Evolutionary conservation across 2,797 vertebrate species (phyloP).

Genomic region (Scolopax bukidnonensis): DNA sequence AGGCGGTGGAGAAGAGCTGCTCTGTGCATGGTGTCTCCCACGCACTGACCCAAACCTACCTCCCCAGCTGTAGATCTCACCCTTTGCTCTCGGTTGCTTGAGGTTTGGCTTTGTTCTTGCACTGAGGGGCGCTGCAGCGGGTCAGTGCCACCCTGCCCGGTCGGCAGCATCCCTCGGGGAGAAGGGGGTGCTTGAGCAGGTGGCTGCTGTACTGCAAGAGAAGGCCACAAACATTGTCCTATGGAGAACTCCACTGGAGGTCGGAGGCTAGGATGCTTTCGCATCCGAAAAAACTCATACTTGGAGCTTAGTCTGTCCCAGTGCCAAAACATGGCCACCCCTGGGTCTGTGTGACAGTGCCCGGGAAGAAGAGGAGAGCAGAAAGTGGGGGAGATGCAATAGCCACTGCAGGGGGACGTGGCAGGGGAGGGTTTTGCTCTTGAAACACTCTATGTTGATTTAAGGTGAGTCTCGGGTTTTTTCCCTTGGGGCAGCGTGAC

Average conservation of each 20-base stretch:
- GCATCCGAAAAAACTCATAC: not conserved
- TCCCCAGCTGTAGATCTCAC: not conserved
- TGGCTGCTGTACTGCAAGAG: not conserved
- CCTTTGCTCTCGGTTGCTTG: not conserved
- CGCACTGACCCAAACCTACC: not conserved
- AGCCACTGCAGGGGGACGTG: not conserved
- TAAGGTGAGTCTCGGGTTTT: not conserved
- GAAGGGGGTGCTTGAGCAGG: not conserved
- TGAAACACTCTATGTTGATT: not conserved
- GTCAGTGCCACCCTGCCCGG: not conserved
- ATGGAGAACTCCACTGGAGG: not conserved
- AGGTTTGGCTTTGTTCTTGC: not conserved
- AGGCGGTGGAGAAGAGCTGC: not conserved
- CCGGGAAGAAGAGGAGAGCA: not conserved
- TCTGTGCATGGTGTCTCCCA: not conserved
- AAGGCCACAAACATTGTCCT: not conserved
- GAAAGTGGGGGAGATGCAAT: rapidly evolving
- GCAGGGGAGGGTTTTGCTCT: not conserved
- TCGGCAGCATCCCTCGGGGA: not conserved
- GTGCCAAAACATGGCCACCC: rapidly evolving
- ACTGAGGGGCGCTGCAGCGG: not conserved
- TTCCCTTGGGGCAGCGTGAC: not conserved
- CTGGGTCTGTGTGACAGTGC: rapidly evolving
- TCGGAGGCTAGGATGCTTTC: not conserved
- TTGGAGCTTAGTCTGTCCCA: not conserved